Base-by-base conservation (phyloP, 2,113 vertebrate species). In the Eonycteris spelaea region DNA sequence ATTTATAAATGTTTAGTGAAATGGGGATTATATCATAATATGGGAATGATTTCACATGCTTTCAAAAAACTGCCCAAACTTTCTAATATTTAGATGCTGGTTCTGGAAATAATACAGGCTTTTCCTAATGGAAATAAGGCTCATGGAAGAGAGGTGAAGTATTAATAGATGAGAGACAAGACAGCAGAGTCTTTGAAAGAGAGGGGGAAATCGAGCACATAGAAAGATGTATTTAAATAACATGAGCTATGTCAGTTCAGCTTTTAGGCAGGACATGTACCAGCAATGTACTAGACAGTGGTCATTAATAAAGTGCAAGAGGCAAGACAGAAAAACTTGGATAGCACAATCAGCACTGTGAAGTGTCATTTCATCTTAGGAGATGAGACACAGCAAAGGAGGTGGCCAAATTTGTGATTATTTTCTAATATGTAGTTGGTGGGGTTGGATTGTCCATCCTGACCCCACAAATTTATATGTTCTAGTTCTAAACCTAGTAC, bases 1-100 rank as follows among this genome's bases (percentile, higher is more conserved):
- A 80, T 82, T 95, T 92, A 88, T n/a, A 55, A 83, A 71, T 90
- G 43, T 93, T 84, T 80, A 82, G 18, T 30, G 71, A 95, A 84
- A 67, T 70, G 22, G 7, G 53, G 26, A 59, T 68, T 70, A 40
- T 40, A 48, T 93, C 16, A 89, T 51, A 80, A 79, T 68, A 33
- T 38, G 2, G 11, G 18, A 91, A 89, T n/a, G 2, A 90, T 74
- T 65, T 90, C 38, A 68, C 3, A 21, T 48, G 3, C 8, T 71
- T 82, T 80, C 35, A 12, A 48, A 68, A 84, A 80, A 51, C 53
- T 48, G 10, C 9, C 15, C 40, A 91, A 26, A 28, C 7, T 71
- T 57, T 87, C 21, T 19, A 89, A 86, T 67, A 73, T 59, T 61
- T 83, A 78, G 24, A 78, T 63, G 9, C 5, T 89, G 6, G 9